Conservation (phyloP, 2,113 vertebrate species). For the Hippocampus guttulatus region DNA sequence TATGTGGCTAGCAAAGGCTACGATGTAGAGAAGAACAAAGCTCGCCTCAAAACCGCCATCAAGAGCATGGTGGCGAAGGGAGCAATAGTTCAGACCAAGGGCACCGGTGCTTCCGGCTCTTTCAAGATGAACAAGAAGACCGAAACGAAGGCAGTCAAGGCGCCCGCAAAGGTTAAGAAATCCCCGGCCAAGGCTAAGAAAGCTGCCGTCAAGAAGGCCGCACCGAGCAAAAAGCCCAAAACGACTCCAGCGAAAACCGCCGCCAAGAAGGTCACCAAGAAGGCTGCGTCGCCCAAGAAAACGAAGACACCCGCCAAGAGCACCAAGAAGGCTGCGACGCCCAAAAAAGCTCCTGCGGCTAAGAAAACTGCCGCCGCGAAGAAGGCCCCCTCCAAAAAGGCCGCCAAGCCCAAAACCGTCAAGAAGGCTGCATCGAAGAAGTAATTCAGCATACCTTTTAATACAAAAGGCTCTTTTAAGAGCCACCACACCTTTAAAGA, state of each 20-base stretch:
- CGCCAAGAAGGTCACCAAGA: background rate
- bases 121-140: constrained; percentile 13
- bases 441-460: background rate
- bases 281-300: background rate
- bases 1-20: constrained; percentile 7
- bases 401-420: background rate
- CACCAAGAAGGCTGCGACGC: background rate
- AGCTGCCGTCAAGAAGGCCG: background rate
- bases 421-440: constrained; percentile 11
- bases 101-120: constrained; percentile 8
- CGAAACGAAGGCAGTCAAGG: background rate
- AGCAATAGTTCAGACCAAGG: background rate
- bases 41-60: constrained; percentile 16
- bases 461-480: constrained; percentile 16
- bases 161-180: background rate
- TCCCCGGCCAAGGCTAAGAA: background rate
- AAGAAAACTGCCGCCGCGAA: background rate
- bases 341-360: background rate
- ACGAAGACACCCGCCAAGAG: background rate
- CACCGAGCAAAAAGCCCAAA: background rate
- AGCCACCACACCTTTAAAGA: background rate
- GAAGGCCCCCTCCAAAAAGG: constrained; percentile 8
- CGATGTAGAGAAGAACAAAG: constrained; percentile 39
- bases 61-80: background rate
- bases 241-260: background rate